Evolutionary conservation across 1,140 invertebrate species (phyloP).

Genomic region (Trissolcus basalis): DNA sequence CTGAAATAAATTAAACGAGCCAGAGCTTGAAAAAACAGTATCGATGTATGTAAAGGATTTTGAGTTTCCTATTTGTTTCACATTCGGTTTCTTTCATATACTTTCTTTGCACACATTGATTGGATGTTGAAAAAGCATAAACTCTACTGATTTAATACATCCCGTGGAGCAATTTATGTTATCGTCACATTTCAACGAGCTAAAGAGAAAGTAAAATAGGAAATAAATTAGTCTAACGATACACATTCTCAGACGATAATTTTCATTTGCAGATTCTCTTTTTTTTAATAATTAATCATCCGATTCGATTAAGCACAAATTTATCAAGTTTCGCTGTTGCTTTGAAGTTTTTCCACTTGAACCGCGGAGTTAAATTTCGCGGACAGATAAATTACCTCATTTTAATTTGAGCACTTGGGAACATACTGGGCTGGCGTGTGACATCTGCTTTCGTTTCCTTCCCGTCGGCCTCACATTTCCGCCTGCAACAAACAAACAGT

Average conservation of each 20-base stretch:
- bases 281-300: neutral
- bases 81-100: too few relatives aligned
- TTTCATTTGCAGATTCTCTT: too few relatives aligned
- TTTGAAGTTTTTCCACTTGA: neutral
- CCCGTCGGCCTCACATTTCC: constrained; percentile 79
- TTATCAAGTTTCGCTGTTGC: neutral
- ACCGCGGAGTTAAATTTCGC: neutral
- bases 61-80: too few relatives aligned
- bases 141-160: too few relatives aligned
- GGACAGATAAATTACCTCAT: constrained; percentile 76
- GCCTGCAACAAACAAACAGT: constrained; percentile 68
- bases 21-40: too few relatives aligned
- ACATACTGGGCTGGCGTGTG: constrained; percentile 78
- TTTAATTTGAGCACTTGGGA: constrained; percentile 81
- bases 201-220: neutral
- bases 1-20: neutral
- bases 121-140: too few relatives aligned
- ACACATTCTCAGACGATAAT: too few relatives aligned
- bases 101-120: too few relatives aligned
- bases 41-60: too few relatives aligned
- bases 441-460: constrained; percentile 80
- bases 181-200: neutral
- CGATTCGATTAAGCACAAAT: neutral
- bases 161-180: neutral
- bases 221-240: too few relatives aligned